Percentiles rank a stretch among this genome's conserved stretches.
Conservation (phyloP, 1,140 invertebrate genomes). For the Patella vulgata region DNA sequence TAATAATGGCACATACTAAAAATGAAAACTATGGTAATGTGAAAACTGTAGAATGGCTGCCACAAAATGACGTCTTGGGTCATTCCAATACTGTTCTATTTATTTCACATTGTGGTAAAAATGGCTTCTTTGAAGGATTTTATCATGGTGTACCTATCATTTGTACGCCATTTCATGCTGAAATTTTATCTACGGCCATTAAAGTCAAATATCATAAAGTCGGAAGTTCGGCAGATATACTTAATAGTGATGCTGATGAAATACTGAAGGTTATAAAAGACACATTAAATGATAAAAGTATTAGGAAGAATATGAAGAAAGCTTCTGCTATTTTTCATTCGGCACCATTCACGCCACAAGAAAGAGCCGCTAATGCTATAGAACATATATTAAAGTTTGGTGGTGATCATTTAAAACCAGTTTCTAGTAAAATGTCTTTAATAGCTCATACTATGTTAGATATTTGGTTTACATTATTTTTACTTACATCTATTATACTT, state of each 20-base stretch:
- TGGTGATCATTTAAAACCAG: slow-evolving; percentile 36
- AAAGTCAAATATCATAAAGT: slow-evolving; percentile 58
- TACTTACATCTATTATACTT: too few species aligned
- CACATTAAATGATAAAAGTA: slow-evolving; percentile 19
- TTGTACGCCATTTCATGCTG: slow-evolving; percentile 77
- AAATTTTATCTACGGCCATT: slow-evolving; percentile 70
- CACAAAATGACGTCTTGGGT: slow-evolving; percentile 83
- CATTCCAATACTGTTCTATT: slow-evolving; percentile 70
- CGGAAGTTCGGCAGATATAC: slow-evolving; percentile 52
- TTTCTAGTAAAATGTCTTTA: neutral
- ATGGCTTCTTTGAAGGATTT: slow-evolving; percentile 79
- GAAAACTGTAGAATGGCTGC: slow-evolving; percentile 78
- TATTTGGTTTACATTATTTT: too few species aligned
- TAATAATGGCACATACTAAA: too few species aligned
- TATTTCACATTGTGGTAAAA: slow-evolving; percentile 79
- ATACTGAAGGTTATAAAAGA: slow-evolving; percentile 40
- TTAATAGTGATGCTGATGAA: slow-evolving; percentile 45
- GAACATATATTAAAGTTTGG: slow-evolving; percentile 50
- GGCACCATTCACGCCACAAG: slow-evolving; percentile 17
- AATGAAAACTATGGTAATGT: too few species aligned
- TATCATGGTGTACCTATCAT: slow-evolving; percentile 79
- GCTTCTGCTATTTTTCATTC: slow-evolving; percentile 30
- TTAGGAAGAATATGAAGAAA: slow-evolving; percentile 33
- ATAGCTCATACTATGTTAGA: too few species aligned
- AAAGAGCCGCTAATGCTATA: slow-evolving; percentile 33